Conservation (phyloP, 2,113 vertebrate genomes). For the Sinocyclocheilus maitianheensis region DNA sequence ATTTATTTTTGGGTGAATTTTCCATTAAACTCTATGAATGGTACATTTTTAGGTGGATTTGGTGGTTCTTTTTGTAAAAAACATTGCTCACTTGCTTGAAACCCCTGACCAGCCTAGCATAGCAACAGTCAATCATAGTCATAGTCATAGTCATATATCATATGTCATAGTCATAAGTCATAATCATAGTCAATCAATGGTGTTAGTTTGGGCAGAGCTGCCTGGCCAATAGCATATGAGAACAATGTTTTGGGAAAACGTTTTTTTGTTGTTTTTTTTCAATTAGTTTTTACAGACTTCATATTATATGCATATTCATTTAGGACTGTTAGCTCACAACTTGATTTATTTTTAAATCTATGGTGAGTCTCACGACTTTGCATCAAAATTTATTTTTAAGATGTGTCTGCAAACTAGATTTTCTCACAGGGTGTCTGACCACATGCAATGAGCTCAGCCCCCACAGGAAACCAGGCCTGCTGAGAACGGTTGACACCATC, state of each 20-base stretch:
- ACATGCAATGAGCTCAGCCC: background rate
- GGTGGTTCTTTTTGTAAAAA: background rate
- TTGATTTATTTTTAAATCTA: background rate
- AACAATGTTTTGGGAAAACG: too few species aligned
- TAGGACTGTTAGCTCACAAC: background rate
- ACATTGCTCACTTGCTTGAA: background rate
- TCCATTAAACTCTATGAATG: background rate
- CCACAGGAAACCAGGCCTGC: slow-evolving; percentile 1
- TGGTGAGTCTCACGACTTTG: background rate
- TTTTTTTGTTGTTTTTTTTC: too few species aligned
- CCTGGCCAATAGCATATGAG: too few species aligned
- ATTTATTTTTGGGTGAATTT: background rate
- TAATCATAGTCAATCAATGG: background rate
- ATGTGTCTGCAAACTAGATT: slow-evolving; percentile 5
- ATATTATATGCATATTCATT: background rate
- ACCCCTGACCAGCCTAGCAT: background rate
- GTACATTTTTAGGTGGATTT: background rate
- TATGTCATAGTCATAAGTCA: too few species aligned
- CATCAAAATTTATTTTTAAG: background rate
- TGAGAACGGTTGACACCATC: background rate
- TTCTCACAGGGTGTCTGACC: background rate
- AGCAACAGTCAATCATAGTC: background rate
- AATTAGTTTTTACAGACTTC: too few species aligned
- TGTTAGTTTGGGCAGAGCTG: too few species aligned
- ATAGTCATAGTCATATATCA: too few species aligned